Base-by-base conservation (phyloP, 2,797 vertebrate genomes). In the Cetoscarus ocellatus region DNA sequence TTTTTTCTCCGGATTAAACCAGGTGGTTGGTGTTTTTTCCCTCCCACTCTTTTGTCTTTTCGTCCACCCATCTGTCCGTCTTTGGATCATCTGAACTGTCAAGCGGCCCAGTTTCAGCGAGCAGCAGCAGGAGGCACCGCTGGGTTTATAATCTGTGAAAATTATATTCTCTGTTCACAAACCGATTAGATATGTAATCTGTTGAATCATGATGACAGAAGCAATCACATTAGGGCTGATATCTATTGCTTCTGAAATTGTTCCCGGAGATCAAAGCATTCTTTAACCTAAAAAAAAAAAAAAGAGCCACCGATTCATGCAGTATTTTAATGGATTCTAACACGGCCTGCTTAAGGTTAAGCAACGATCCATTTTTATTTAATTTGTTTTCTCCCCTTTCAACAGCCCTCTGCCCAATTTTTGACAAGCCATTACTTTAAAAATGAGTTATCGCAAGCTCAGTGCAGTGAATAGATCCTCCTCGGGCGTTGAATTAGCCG, bases 151-250 rank as follows among this genome's bases (percentile, higher is more conserved):
- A 93, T 94, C 88, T 90, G 71, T 74, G 61, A 67, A 80, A 91
- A 91, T 90, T 70, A 85, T 90, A 91, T 86, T 86, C 86, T 77
- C 77, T 73, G 40, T 80, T 86, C 85, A 68, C 79, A 60, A 80
- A 78, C 64, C 77, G 84, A 91, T 91, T 92, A 91, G 82, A 91
- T 79, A 62, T 90, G 86, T 92, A 92, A 91, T 93, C 90, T 90
- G 88, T 91, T 83, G 80, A 91, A 91, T 90, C 80, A 68, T 70
- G 87, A 88, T 85, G 88, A 91, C 84, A 86, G 75, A 89, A 86
- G 91, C 92, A 93, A 93, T 93, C 89, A 93, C 87, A 91, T 93
- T 91, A 92, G 81, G 52, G 82, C 68, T 72, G 83, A 60, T 87
- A 86, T 87, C 81, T 89, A 73, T 75, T 62, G 76, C 75, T 52